phyloP scores from a whole-genome alignment of 2,888 invertebrate genomes.

The Papilio gigon region DNA sequence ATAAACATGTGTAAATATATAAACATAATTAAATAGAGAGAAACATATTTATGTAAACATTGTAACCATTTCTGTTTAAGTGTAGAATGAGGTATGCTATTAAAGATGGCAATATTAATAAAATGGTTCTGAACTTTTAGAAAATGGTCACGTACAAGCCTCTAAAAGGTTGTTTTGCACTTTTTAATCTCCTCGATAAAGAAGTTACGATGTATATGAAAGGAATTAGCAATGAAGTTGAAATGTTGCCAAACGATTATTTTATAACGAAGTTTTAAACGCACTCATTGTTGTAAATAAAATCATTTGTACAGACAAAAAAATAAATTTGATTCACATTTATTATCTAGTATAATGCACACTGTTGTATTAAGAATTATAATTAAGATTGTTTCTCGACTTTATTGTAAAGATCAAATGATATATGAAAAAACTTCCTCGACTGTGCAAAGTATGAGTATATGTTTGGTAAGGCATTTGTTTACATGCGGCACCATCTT shows the following conservation, averaged over 20 bases:
- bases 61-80: not conserved
- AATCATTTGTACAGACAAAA: not conserved
- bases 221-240: not conserved
- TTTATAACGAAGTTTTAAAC: not conserved
- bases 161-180: slow-evolving; percentile 5
- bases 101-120: not conserved
- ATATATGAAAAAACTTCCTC: not conserved
- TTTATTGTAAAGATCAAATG: not conserved
- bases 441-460: not conserved
- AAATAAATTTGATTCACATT: not conserved
- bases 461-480: not conserved
- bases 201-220: not conserved
- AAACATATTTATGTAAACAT: not conserved
- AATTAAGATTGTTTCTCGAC: no score
- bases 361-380: no score
- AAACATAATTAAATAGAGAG: not conserved
- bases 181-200: not conserved
- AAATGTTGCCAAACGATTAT: not conserved
- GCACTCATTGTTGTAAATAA: not conserved
- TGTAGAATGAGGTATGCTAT: not conserved
- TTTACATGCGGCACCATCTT: not conserved
- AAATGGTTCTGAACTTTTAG: not conserved
- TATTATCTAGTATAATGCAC: not conserved
- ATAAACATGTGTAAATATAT: not conserved
- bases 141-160: not conserved